Evolutionary conservation across 2,888 invertebrate species (phyloP), one percentile per base, ranked within the genome.

Genomic region (Cheilosia soror): DNA sequence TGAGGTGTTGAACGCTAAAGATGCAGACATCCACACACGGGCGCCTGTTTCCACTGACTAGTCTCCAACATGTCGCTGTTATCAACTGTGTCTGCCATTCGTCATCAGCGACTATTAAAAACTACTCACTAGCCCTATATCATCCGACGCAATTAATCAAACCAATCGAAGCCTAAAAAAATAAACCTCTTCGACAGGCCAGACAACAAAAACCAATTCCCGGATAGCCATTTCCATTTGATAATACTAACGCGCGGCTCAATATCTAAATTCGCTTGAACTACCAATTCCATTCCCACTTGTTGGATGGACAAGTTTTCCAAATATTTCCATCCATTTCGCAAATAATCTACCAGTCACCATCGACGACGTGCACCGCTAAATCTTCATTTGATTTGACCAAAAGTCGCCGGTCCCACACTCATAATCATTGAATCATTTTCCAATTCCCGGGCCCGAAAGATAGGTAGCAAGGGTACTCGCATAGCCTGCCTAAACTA

Each of bases 351-450:
- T 84, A 71, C 84, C 80, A 44, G 58, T 62, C 69, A 44, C 47
- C 71, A 71, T 75, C 75, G 65, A 75, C 65, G 75, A 79, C 65
- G 58, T 57, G 79, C 73, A 69, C 53, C 65, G 75, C 84, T 84
- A 84, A 84, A 84, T 84, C 84, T 84, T 84, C 80, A 84, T 84
- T 84, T 80, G 80, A 84, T 84, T 76, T 80, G 75, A 79, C 75
- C 84, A 75, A 84, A 75, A 79, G 84, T 65, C 65, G 53, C 62
- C 55, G 53, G 20, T 31, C 66, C 73, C 40, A 31, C 44, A 29
- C 20, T 55, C 42, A 57, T 42, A 77, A 63, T 63, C 78, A 57
- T 60, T 78, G 53, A 65, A 78, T 75, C 69, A 84, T 79, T 84
- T 84, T 66, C 60, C 53, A 66, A 71, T 75, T 66, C 47, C 63